A percentile compares a stretch with the other conserved stretches of the same genome.
Conservation (phyloP, 2,113 vertebrate species). For the Dermatemys mawii region DNA sequence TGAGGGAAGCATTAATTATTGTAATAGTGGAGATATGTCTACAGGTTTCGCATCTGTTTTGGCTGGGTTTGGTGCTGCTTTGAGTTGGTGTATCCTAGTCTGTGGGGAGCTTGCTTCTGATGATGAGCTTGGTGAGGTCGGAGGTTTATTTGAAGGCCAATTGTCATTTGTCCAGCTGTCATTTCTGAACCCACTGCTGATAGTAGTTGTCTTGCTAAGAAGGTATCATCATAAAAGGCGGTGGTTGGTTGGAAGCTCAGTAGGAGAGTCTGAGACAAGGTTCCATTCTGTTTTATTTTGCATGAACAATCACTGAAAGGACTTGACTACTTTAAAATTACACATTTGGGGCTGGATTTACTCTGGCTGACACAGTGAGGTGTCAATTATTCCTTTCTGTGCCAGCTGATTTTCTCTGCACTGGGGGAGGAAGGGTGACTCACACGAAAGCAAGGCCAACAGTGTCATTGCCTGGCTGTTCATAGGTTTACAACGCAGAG, state of each 20-base stretch:
- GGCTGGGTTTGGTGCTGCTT: neutral
- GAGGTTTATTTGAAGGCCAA: neutral
- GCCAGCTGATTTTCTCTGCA: neutral
- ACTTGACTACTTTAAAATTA: neutral
- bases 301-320: neutral
- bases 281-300: neutral
- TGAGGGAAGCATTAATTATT: neutral
- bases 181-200: neutral
- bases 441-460: neutral
- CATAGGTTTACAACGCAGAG: neutral
- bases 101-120: neutral
- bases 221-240: neutral
- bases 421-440: neutral
- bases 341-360: neutral
- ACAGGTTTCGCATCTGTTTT: neutral
- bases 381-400: neutral
- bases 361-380: neutral
- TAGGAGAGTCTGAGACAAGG: neutral
- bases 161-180: neutral
- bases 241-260: neutral
- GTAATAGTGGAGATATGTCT: neutral
- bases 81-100: neutral
- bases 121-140: neutral
- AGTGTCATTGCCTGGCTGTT: neutral
- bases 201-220: neutral